phyloP scores from a whole-genome alignment of 1,140 invertebrate genomes.

The Drosophila ficusphila region DNA sequence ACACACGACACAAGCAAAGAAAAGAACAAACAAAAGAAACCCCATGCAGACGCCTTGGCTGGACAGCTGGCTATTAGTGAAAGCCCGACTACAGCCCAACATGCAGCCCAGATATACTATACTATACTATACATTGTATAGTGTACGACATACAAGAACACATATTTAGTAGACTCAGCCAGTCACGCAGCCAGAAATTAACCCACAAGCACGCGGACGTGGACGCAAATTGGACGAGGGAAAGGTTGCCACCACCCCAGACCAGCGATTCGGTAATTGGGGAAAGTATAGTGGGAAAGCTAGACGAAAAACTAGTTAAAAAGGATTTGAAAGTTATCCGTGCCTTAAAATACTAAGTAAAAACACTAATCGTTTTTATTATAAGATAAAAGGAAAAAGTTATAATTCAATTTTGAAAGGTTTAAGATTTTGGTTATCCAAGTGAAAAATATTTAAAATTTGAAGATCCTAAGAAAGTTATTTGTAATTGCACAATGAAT shows the following conservation, averaged over 20 bases:
- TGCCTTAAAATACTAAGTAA: too few species aligned
- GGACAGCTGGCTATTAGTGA: slow-evolving; percentile 38
- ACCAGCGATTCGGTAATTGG: slow-evolving; percentile 43
- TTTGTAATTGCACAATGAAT: too few species aligned
- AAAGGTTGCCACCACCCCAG: slow-evolving; percentile 23
- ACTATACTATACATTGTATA: too few species aligned
- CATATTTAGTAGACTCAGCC: slow-evolving; percentile 18
- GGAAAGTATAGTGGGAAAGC: slow-evolving; percentile 15
- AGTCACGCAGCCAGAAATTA: slow-evolving; percentile 56
- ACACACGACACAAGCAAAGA: slow-evolving; percentile 13
- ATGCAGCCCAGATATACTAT: slow-evolving; percentile 7
- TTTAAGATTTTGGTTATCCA: too few species aligned
- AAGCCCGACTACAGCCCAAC: slow-evolving; percentile 18
- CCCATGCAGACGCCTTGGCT: slow-evolving; percentile 24
- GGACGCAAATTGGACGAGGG: slow-evolving; percentile 43
- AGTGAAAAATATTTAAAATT: too few species aligned
- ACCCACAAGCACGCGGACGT: slow-evolving; percentile 52
- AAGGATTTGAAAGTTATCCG: too few species aligned
- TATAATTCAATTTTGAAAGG: too few species aligned
- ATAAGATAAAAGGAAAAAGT: too few species aligned
- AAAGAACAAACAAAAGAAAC: slow-evolving; percentile 22
- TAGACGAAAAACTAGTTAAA: too few species aligned
- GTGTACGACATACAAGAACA: slow-evolving; percentile 4
- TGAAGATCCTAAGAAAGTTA: too few species aligned
- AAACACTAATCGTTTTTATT: too few species aligned